Base-by-base conservation (phyloP, 2,797 vertebrate genomes). In the Amblyopsis hoosieri region DNA sequence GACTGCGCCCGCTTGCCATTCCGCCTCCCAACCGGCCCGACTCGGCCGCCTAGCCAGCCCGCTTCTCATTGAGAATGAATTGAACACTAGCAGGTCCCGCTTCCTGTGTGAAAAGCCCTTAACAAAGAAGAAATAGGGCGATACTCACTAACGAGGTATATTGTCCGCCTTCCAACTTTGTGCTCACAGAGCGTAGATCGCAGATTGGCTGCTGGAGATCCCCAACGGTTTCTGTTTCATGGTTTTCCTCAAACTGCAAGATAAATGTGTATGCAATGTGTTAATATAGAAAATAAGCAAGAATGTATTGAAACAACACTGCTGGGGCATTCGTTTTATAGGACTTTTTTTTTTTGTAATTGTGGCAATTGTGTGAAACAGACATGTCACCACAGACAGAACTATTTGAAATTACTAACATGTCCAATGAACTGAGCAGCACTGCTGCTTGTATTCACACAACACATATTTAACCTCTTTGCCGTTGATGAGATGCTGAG, bases 121-220 rank as follows among this genome's bases (percentile, higher is more conserved):
- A 48, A n/a, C 11, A 12, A 4, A 12, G 46, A n/a, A 12, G 12
- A 3, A 11, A n/a, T 4, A 48, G 11, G 46, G 11, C 2, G 54
- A 37, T 60, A 80, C 94, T 94, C 71, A 97, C 96, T 85, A 96
- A 69, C 1, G 95, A 92, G 2, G 79, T 88, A 80, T 96, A 96
- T 62, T 79, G 51, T 2, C 91, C 90, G 0, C 78, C 85, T 79
- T 93, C 86, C 2, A 95, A 88, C 75, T 92, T 94, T 70, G 77
- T 87, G 56, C 87, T 78, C 57, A 97, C 72, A 0, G 92, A 83
- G 59, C 89, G 86, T 12, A 97, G 90, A 79, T 94, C 92, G 62
- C 95, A 96, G 62, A 91, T 76, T 29, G 80, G 55, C 3, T 15
- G 65, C 73, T 87, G 70, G 3, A 47, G 60, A 62, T 85, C 76